Base-by-base conservation (phyloP, 1,140 invertebrate species). In the Papilio polyxenes region DNA sequence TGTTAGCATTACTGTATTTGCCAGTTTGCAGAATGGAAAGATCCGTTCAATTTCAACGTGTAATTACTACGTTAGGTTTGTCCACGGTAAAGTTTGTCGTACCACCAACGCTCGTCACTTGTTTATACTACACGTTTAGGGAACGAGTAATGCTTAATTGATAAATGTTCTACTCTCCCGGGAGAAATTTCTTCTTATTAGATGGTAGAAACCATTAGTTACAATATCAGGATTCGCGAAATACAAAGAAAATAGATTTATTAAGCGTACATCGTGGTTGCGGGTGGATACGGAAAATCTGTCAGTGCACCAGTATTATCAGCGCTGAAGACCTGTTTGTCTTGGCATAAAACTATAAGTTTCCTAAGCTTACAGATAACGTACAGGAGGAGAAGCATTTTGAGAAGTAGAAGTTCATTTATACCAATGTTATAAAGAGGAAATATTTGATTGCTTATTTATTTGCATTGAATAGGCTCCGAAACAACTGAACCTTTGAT, bases 1-100 rank as follows among this genome's bases (percentile, higher is more conserved):
- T 77, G 75, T 77, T 77, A 77, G 75, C 13, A 77, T 77, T 77
- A 53, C 75, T n/a, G 20, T 77, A 53, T 49, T 77, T 53, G 23
- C 49, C 48, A 53, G 75, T 53, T 53, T 53, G 75, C 49, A 77
- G 75, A 77, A 53, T 77, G 75, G 75, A 77, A 77, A 77, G 48
- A 51, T 48, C 48, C 75, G 48, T 75, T 75, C 74, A 75, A 75
- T 75, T 75, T 75, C 74, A n/a, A 75, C 74, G 74, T 75, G 74
- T 75, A 75, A 75, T 75, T 75, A 75, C 74, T 48, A 44, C 74
- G 74, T 31, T 31, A 48, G 48, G 75, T 77, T 77, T 77, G 75
- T 77, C 49, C 49, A 77, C 20, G 10, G 75, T 53, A 77, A 77
- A 77, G 75, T 53, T 77, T 77, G 75, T 75, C 44, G 74, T 53